Evolutionary conservation across 2,888 invertebrate genomes (phyloP).

Genomic region (Gortyna flavago): DNA sequence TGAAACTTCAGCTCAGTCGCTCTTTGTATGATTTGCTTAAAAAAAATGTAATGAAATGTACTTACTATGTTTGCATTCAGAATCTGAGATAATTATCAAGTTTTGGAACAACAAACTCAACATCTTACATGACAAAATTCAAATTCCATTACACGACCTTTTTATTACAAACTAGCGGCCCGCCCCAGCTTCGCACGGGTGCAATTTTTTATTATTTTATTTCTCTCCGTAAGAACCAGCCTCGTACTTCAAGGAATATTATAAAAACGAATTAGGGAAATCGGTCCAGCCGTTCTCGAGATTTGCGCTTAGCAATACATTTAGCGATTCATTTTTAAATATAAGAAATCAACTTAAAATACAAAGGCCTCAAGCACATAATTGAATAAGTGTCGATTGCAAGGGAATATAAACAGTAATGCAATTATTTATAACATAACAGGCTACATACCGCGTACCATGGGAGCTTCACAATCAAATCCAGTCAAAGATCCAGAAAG

Average conservation of each 20-base stretch:
- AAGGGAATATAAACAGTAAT: neutral
- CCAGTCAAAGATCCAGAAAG: constrained; percentile 98
- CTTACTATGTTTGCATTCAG: no score
- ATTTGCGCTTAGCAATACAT: no score
- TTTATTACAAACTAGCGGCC: neutral
- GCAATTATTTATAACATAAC: neutral
- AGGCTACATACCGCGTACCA: constrained; percentile 93
- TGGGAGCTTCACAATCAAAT: constrained; percentile 99
- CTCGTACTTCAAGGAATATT: no score
- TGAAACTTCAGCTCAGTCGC: no score
- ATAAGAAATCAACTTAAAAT: neutral
- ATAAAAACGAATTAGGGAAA: no score
- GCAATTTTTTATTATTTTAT: no score
- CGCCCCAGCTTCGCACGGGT: no score
- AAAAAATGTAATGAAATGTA: no score
- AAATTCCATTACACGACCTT: neutral
- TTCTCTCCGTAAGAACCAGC: no score
- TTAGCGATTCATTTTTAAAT: neutral
- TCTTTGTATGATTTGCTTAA: no score
- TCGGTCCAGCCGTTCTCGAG: no score
- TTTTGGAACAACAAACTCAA: neutral
- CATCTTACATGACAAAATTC: neutral
- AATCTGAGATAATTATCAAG: neutral
- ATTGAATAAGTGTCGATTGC: neutral
- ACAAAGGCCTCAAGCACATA: neutral